These are phyloP conservation scores for Isichthys henryi DNA, from an alignment of 2,113 vertebrate species.

Conservation along the genomic window DNA sequence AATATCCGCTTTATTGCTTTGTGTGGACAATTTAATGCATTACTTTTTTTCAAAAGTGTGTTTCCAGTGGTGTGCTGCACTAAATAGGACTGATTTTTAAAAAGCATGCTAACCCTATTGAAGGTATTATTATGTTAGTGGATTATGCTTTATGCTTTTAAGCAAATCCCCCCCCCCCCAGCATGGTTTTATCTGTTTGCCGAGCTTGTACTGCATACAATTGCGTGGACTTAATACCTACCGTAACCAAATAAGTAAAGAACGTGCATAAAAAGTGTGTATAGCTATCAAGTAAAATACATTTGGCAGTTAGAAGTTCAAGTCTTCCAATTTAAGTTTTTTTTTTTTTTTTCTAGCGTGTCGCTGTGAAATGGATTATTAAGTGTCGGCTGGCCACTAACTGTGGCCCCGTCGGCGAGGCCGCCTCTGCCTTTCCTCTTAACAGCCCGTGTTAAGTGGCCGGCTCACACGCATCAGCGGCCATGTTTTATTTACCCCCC, in stretches of 20 bases:
- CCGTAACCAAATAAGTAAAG: conserved; percentile 8
- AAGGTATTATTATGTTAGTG: conserved; percentile 16
- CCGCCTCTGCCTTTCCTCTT: not conserved
- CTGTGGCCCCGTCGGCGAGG: not conserved
- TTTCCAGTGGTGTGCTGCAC: conserved; percentile 1
- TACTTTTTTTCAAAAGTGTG: not conserved
- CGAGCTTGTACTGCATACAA: not conserved
- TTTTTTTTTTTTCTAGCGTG: not conserved
- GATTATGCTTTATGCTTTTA: conserved; percentile 14
- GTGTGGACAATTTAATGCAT: conserved; percentile 5
- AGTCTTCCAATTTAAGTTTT: conserved; percentile 2
- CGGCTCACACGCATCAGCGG: not conserved
- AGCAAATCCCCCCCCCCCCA: not conserved
- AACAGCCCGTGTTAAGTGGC: not conserved
- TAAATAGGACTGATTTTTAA: conserved; percentile 17
- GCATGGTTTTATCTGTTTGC: not conserved
- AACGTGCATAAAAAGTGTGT: conserved; percentile 8
- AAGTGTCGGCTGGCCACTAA: not conserved
- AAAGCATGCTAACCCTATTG: conserved; percentile 13
- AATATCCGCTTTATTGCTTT: not conserved
- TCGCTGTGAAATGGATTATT: not conserved
- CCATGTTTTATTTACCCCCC: not conserved
- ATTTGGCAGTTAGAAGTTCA: conserved; percentile 21
- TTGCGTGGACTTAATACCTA: conserved; percentile 2
- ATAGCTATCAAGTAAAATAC: conserved; percentile 21